Base-by-base conservation (phyloP, 2,113 vertebrate genomes). In the Oncorhynchus nerka region DNA sequence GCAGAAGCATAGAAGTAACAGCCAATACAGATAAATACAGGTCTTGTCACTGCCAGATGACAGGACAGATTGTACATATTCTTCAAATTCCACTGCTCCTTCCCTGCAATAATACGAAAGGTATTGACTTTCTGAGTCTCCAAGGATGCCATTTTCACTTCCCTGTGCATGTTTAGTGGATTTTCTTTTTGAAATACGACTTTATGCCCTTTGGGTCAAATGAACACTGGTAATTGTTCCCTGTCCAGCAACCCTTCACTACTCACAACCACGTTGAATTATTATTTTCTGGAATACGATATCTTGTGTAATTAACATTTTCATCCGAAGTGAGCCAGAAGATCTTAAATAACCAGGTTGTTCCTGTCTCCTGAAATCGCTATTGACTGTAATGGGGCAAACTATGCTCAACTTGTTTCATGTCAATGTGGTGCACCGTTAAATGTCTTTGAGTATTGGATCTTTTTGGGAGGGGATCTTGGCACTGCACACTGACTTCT, bases 261-360 rank as follows among this genome's bases (percentile, higher is more conserved):
- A 15, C 71, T 45, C 45, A 75, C 24, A 22, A 24, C 13, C 22
- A 19, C 62, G 4, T 4, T 34, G 39, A 62, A 39, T 24, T n/a
- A 3, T 78, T 80, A 67, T 65, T 74, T n/a, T 64, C 16, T 71
- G 19, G 67, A 76, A 83, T 80, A 73, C 19, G 8, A 86, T 83
- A 79, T 65, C 80, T 79, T 78, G 49, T 70, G 39, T 51, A 68
- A 73, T 81, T 84, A 85, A 86, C 83, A 73, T 82, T 87, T 87
- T 78, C 68, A 77, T 68, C 71, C 71, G 70, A 45, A 75, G 66
- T 16, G 67, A 80, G 49, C 77, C 71, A 64, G 76, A 81, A 75
- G 28, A 45, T 64, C 48, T 80, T 75, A 80, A 88, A 82, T 79
- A 71, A 81, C 72, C 73, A 75, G 68, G 70, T 67, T 64, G 51